Evolutionary conservation across 2,113 vertebrate species (phyloP).

Genomic region (Leptobrachium ailaonicum): DNA sequence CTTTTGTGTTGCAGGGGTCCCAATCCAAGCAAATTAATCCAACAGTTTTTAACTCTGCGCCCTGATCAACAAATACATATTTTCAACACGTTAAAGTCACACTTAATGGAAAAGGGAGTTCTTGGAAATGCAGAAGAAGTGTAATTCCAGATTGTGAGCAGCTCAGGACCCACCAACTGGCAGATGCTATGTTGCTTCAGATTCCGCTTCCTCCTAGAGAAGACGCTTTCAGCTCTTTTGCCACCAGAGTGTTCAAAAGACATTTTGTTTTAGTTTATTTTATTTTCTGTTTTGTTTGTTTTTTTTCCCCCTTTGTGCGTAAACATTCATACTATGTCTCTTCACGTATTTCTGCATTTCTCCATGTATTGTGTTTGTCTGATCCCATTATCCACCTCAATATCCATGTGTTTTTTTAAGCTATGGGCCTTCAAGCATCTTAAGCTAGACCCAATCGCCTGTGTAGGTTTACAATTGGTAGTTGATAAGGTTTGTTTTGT

Average conservation of each 20-base stretch:
- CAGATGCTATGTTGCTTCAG: constrained; percentile 14
- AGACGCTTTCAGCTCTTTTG: constrained; percentile 15
- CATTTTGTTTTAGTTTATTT: background rate
- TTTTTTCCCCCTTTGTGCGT: background rate
- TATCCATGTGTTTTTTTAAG: background rate
- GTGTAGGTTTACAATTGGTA: background rate
- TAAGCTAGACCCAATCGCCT: background rate
- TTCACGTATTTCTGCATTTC: constrained; percentile 1
- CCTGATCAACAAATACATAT: constrained; percentile 94
- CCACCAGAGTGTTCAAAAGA: constrained; percentile 8
- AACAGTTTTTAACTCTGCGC: constrained; percentile 91
- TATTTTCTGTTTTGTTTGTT: background rate
- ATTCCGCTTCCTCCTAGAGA: background rate
- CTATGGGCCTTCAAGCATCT: background rate
- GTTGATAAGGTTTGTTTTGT: background rate
- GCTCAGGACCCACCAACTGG: constrained; percentile 1
- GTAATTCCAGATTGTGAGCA: constrained; percentile 55
- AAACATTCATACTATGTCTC: background rate
- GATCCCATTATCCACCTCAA: background rate
- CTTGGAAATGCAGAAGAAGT: constrained; percentile 68
- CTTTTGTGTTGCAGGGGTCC: constrained; percentile 75
- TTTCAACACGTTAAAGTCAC: constrained; percentile 89
- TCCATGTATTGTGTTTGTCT: background rate
- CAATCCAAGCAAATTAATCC: constrained; percentile 91
- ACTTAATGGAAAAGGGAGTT: constrained; percentile 85